Conservation (phyloP, 1,140 invertebrate species). For the Sweltsa coloradensis region DNA sequence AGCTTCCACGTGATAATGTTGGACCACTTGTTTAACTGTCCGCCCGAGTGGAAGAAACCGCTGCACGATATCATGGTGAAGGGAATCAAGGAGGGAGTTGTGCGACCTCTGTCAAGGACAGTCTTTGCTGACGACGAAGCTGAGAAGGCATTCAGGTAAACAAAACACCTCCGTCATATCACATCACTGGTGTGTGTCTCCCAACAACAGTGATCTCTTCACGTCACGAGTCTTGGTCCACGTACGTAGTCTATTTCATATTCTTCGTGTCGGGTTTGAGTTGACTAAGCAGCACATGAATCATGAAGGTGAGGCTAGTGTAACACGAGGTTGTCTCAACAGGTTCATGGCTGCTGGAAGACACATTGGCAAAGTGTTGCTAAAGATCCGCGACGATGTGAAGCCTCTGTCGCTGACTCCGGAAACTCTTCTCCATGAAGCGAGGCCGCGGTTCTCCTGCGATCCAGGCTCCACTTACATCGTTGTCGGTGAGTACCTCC, state of each 20-base stretch:
- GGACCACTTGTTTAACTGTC: constrained; percentile 77
- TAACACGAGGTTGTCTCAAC: constrained; percentile 24
- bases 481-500: background rate
- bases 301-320: no score
- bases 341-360: constrained; percentile 43
- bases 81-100: constrained; percentile 51
- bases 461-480: constrained; percentile 40
- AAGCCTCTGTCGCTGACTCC: background rate
- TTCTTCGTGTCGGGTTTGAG: background rate
- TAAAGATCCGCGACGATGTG: constrained; percentile 8
- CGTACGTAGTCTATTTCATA: background rate
- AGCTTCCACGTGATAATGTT: constrained; percentile 81
- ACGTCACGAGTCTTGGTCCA: no score
- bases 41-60: constrained; percentile 35
- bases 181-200: no score
- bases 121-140: constrained; percentile 46
- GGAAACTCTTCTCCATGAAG: constrained; percentile 24
- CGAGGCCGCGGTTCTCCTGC: constrained; percentile 36
- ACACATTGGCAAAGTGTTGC: constrained; percentile 30
- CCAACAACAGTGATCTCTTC: no score
- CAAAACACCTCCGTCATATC: no score
- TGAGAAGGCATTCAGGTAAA: constrained; percentile 45
- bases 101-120: constrained; percentile 44
- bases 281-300: no score
- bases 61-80: constrained; percentile 40